These are phyloP conservation scores for Stichodactyla mertensii DNA, from an alignment of 64 coral and sea anemone genomes.

Conservation along the genomic window DNA sequence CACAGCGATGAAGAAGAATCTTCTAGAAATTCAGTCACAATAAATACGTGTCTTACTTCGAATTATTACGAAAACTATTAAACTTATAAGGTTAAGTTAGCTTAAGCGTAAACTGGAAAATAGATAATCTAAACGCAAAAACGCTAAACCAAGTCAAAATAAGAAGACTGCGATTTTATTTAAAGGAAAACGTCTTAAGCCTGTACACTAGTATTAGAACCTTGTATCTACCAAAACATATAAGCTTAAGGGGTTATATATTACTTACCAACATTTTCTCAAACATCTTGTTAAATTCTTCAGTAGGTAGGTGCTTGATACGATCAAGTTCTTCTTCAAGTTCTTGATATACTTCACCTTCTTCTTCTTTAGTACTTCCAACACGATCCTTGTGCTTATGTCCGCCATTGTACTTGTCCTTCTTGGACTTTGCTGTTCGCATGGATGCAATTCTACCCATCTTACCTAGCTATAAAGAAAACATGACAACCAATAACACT, in stretches of 20 bases:
- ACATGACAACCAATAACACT: not conserved
- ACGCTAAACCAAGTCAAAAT: too few species aligned
- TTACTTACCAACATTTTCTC: constrained; percentile 93
- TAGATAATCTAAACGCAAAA: too few species aligned
- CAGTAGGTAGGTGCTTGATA: constrained; percentile 60
- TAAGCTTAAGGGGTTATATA: too few species aligned
- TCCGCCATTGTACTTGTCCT: constrained; percentile 63
- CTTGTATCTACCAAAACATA: too few species aligned
- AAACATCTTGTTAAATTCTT: constrained; percentile 87
- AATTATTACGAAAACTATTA: too few species aligned
- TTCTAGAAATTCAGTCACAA: not conserved
- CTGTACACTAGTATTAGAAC: too few species aligned
- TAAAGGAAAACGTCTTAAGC: too few species aligned
- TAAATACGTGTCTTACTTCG: too few species aligned
- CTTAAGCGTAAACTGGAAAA: too few species aligned
- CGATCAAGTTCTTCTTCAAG: constrained; percentile 73
- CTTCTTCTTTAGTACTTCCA: constrained; percentile 68
- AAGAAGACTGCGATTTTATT: too few species aligned
- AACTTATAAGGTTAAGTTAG: too few species aligned
- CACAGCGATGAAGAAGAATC: not conserved
- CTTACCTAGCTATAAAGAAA: constrained; percentile 26
- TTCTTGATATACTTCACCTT: constrained; percentile 57
- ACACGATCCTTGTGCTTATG: constrained; percentile 62
- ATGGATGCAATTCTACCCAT: constrained; percentile 70
- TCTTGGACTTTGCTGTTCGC: constrained; percentile 75